Percentiles rank a stretch among this genome's conserved stretches.
phyloP scores from a whole-genome alignment of 2,797 vertebrate genomes.

The Pseudochromis fuscus region DNA sequence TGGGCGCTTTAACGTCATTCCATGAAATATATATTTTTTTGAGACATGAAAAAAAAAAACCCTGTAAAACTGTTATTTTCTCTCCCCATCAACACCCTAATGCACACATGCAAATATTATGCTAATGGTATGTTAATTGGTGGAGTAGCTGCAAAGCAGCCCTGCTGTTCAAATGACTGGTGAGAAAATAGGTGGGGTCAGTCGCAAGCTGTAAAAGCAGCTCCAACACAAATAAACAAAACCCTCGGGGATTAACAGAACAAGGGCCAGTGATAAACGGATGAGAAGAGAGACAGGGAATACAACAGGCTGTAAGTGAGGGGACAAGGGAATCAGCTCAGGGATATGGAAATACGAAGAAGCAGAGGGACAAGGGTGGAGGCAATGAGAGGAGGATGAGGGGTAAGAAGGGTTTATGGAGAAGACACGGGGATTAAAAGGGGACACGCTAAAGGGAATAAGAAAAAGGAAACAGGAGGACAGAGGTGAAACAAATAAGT shows the following conservation, averaged over 20 bases:
- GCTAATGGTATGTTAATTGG: conserved; percentile 89
- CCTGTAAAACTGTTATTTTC: conserved; percentile 84
- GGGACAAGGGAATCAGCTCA: conserved; percentile 66
- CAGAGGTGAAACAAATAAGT: conserved; percentile 52
- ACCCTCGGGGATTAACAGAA: conserved; percentile 85
- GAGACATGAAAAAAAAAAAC: conserved; percentile 51
- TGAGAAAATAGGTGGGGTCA: conserved; percentile 89
- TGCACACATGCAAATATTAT: conserved; percentile 90
- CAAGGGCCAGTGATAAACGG: conserved; percentile 85
- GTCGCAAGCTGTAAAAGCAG: conserved; percentile 87
- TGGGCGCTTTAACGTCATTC: conserved; percentile 75
- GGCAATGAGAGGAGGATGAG: conserved; percentile 20
- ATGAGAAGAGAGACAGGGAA: conserved; percentile 76
- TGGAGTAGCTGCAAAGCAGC: conserved; percentile 85
- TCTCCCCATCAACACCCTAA: conserved; percentile 88
- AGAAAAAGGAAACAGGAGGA: conserved; percentile 40
- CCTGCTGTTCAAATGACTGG: conserved; percentile 88
- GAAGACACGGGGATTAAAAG: conserved; percentile 54
- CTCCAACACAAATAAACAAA: conserved; percentile 90
- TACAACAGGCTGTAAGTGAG: conserved; percentile 69
- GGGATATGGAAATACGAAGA: conserved; percentile 62
- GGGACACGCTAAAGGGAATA: conserved; percentile 17
- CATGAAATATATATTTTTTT: conserved; percentile 66
- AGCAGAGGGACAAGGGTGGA: conserved; percentile 34
- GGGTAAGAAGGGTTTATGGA: conserved; percentile 49